Base-by-base conservation (phyloP, 1,140 invertebrate genomes). In the Zophobas morio region DNA sequence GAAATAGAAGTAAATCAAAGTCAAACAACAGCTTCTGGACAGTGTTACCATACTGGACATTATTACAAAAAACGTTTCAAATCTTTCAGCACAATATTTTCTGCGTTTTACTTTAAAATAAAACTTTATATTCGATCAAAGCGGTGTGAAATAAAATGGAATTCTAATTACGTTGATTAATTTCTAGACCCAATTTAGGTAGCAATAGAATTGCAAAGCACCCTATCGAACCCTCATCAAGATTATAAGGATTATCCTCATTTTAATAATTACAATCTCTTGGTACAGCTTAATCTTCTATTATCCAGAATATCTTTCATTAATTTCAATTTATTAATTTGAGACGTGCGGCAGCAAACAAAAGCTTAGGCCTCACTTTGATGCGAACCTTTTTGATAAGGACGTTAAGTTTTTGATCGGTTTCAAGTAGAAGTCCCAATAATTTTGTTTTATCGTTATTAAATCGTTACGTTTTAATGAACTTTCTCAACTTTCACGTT, bases 241-340 rank as follows among this genome's bases (percentile, higher is more conserved):
- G 40, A 71, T 71, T 71, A 71, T 47, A 70, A 49, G 40, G 66
- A 71, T 71, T 71, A 71, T 42, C n/a, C 37, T 71, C 8, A 46
- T 42, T 71, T 49, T 71, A 49, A 71, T 71, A 71, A 49, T 71
- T 71, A 49, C 32, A 70, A 40, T 70, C 42, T 70, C 63, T 39
- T 33, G 63, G 39, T 70, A 47, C 6, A 42, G 33, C 36, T 70
- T 70, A 70, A 70, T 70, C 63, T 47, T 70, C 63, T 70, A 39
- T 71, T 49, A 71, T 71, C 54, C 32, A 35, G 34, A 35, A 57
- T 70, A 46, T 20, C 37, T 71, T 46, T 71, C 5, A 71, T 71
- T 71, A 46, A 47, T 32, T 71, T 46, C 40, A 49, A 71, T 71
- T 47, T 46, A 47, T 71, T 47, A 70, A 70, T 70, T 63, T 63